phyloP scores from a whole-genome alignment of 2,888 invertebrate species.

The Psylliodes chrysocephalus region DNA sequence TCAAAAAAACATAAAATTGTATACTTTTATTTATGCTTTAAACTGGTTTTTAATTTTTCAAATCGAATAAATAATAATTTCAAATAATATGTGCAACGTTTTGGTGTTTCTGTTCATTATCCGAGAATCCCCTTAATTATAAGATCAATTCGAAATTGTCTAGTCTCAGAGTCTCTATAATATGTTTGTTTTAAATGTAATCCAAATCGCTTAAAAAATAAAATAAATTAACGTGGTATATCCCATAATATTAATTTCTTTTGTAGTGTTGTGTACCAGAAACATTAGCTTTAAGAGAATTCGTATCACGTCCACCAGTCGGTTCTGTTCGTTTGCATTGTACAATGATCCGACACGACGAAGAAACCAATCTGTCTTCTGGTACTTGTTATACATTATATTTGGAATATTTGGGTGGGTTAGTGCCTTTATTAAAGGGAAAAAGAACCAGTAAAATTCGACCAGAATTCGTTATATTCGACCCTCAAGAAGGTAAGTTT shows the following conservation, averaged over 20 bases:
- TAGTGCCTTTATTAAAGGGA: slow-evolving; percentile 95
- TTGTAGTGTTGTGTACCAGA: slow-evolving; percentile 94
- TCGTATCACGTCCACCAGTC: slow-evolving; percentile 91
- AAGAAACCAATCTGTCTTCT: slow-evolving; percentile 76
- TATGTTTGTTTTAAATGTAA: too few relatives aligned
- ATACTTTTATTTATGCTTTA: too few relatives aligned
- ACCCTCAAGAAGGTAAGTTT: slow-evolving; percentile 85
- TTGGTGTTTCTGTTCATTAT: too few relatives aligned
- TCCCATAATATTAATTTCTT: neutral
- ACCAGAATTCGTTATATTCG: slow-evolving; percentile 97
- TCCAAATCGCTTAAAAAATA: too few relatives aligned
- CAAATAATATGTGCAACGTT: too few relatives aligned
- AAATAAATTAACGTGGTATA: neutral
- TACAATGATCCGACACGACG: slow-evolving; percentile 95
- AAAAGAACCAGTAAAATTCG: slow-evolving; percentile 95
- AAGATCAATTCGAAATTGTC: too few relatives aligned
- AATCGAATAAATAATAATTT: too few relatives aligned
- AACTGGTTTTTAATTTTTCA: too few relatives aligned
- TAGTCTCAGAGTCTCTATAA: too few relatives aligned
- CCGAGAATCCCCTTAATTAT: too few relatives aligned
- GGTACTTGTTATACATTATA: slow-evolving; percentile 89
- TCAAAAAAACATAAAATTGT: too few relatives aligned
- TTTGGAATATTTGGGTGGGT: slow-evolving; percentile 94
- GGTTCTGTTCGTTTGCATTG: slow-evolving; percentile 91
- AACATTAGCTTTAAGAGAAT: slow-evolving; percentile 85